A percentile compares a stretch with the other conserved stretches of the same genome.
Conservation (phyloP, 2,888 invertebrate genomes). For the Himalopsyche kuldschensis region DNA sequence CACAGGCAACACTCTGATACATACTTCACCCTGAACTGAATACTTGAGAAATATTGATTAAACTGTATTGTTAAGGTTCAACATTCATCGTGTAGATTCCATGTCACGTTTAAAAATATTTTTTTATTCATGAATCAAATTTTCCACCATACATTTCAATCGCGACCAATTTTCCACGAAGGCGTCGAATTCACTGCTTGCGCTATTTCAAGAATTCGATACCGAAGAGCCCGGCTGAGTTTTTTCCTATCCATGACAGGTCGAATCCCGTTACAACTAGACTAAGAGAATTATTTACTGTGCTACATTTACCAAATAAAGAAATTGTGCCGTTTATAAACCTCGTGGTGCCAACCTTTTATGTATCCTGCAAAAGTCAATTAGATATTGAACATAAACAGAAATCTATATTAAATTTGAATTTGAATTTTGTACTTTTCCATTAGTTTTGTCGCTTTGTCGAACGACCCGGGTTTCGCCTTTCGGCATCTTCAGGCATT, state of each 20-base stretch:
- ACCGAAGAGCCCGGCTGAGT: not conserved
- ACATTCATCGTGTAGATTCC: not conserved
- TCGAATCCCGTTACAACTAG: not conserved
- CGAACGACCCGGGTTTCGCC: no score
- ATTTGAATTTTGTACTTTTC: no score
- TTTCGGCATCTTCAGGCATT: no score
- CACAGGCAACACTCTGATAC: no score
- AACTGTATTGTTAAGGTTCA: not conserved
- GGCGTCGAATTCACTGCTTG: not conserved
- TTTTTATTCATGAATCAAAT: conserved; percentile 3
- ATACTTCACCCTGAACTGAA: no score
- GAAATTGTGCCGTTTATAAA: no score
- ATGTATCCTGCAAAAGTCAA: not conserved
- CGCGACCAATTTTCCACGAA: not conserved
- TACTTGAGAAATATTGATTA: not conserved
- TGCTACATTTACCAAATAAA: no score
- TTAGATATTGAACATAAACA: no score
- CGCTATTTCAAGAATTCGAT: not conserved
- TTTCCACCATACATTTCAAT: not conserved
- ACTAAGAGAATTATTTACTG: not conserved
- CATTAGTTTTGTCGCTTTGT: no score
- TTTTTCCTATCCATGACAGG: not conserved
- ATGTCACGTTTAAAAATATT: not conserved
- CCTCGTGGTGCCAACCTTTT: not conserved
- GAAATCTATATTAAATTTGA: no score